Conservation (phyloP, 2,797 vertebrate genomes). For the Lindbergichthys nudifrons region DNA sequence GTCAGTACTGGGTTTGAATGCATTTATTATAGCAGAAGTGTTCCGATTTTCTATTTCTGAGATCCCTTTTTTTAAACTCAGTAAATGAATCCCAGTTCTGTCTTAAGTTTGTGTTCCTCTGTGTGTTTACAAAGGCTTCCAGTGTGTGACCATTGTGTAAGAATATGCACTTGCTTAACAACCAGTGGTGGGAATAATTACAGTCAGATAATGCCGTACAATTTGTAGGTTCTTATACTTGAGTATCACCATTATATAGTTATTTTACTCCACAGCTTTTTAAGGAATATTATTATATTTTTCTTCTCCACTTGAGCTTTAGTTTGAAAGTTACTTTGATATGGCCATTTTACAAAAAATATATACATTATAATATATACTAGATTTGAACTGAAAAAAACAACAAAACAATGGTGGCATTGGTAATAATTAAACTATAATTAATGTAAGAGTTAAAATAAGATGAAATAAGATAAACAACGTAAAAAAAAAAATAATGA, state of each 20-base stretch:
- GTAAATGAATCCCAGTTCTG: conserved; percentile 1
- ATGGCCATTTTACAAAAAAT: background rate
- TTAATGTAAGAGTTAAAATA: no score
- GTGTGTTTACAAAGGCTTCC: background rate
- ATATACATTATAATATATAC: background rate
- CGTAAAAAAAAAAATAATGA: no score
- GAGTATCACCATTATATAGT: background rate
- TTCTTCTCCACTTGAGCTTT: background rate
- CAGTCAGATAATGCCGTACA: background rate
- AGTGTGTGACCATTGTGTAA: background rate
- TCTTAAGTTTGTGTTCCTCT: conserved; percentile 12
- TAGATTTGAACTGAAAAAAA: no score
- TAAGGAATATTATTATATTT: background rate
- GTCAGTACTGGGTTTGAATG: conserved; percentile 4
- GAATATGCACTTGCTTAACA: background rate
- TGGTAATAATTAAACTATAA: no score
- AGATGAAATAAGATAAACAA: no score
- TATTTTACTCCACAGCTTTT: background rate
- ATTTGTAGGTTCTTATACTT: conserved; percentile 5
- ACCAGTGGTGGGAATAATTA: background rate
- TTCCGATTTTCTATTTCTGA: background rate
- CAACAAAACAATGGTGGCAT: no score
- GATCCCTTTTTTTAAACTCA: background rate
- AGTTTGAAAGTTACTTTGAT: background rate
- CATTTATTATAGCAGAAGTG: background rate